A percentile compares a stretch with the other conserved stretches of the same genome.
phyloP scores from a whole-genome alignment of 2,113 vertebrate species.

The Setophaga kirtlandii region DNA sequence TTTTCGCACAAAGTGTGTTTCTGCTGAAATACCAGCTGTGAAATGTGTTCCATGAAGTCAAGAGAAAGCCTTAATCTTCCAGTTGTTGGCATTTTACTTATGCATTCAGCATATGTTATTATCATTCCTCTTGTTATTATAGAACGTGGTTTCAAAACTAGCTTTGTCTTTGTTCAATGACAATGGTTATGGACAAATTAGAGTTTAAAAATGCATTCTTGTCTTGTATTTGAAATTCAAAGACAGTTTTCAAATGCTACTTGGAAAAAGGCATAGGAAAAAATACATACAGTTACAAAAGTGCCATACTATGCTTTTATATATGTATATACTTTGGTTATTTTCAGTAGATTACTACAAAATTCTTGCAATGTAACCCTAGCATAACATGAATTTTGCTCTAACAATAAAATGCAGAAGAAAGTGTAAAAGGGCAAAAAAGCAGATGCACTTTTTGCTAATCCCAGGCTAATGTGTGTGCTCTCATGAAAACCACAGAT shows the following conservation, averaged over 20 bases:
- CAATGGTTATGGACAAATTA: neutral
- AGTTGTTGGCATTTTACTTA: neutral
- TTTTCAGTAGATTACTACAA: neutral
- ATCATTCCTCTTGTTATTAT: neutral
- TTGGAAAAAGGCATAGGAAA: neutral
- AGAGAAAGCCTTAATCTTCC: conserved; percentile 31
- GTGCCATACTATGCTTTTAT: neutral
- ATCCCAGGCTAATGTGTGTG: neutral
- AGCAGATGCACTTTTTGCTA: neutral
- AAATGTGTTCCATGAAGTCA: conserved; percentile 18
- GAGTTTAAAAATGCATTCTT: neutral
- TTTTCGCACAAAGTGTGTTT: neutral
- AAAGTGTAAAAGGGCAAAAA: neutral
- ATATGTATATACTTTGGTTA: neutral
- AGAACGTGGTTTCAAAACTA: neutral
- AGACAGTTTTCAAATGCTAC: neutral
- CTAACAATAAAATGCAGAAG: neutral
- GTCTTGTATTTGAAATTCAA: neutral
- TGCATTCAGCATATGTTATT: neutral
- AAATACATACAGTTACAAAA: neutral
- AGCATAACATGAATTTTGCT: neutral
- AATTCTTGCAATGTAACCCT: neutral
- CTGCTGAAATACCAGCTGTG: conserved; percentile 25
- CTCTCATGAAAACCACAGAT: neutral
- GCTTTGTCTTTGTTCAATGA: conserved; percentile 14